These are phyloP conservation scores for Dryococelus australis DNA, from an alignment of 2,888 invertebrate species.

Conservation along the genomic window DNA sequence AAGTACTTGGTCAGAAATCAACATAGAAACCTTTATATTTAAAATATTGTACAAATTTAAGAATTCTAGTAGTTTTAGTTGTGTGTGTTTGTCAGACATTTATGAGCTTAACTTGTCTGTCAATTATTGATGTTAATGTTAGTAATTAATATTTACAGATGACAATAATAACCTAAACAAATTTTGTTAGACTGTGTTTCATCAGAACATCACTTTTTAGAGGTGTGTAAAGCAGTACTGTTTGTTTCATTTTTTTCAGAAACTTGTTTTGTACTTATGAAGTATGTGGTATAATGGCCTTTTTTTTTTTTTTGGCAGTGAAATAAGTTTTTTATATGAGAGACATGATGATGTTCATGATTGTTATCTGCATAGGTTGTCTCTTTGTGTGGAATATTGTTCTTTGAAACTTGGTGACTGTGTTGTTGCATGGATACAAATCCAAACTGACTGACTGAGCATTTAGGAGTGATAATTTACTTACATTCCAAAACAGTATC, in stretches of 20 bases:
- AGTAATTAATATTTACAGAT: background rate
- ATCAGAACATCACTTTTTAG: background rate
- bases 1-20: background rate
- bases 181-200: background rate
- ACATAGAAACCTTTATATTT: background rate
- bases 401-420: background rate
- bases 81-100: background rate
- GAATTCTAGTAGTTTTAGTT: background rate
- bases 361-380: too few species aligned
- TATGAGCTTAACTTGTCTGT: background rate
- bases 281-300: background rate
- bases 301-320: background rate
- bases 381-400: too few species aligned
- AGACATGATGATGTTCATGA: too few species aligned
- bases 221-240: background rate
- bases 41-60: slow-evolving; percentile 5
- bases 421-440: background rate
- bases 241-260: background rate
- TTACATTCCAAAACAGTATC: background rate
- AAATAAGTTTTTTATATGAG: too few species aligned
- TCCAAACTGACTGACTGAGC: background rate
- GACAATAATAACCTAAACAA: background rate
- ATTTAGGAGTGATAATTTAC: background rate
- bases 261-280: background rate
- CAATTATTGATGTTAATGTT: background rate